Percentiles rank a stretch among this genome's conserved stretches.
Conservation (phyloP, 2,888 invertebrate genomes). For the Drosophila mimetica region DNA sequence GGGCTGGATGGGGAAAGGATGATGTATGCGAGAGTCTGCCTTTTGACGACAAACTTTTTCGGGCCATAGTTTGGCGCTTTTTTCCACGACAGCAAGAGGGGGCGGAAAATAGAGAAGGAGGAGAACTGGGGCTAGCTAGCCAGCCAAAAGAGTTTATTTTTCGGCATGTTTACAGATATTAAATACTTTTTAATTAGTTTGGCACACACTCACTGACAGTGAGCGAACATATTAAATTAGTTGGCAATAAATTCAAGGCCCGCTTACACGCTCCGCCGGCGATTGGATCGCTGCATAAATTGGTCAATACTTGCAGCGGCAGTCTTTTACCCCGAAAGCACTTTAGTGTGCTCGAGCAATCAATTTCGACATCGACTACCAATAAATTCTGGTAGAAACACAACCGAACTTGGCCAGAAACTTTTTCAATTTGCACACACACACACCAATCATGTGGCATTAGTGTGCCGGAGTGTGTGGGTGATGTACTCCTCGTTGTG, state of each 20-base stretch:
- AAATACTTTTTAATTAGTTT: slow-evolving; percentile 79
- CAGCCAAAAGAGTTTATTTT: slow-evolving; percentile 54
- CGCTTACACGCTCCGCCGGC: slow-evolving; percentile 25
- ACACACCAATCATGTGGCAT: slow-evolving; percentile 52
- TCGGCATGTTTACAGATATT: slow-evolving; percentile 74
- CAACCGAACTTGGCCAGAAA: slow-evolving; percentile 68
- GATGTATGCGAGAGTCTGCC: slow-evolving; percentile 33
- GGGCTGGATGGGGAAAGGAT: slow-evolving; percentile 19
- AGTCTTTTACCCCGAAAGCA: slow-evolving; percentile 13
- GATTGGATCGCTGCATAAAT: slow-evolving; percentile 47
- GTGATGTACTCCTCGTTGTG: background rate
- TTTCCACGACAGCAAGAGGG: background rate
- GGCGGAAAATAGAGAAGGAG: too few relatives aligned
- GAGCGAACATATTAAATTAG: slow-evolving; percentile 62
- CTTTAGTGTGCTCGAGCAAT: slow-evolving; percentile 24
- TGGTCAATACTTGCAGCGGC: slow-evolving; percentile 33
- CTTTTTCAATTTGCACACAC: slow-evolving; percentile 72
- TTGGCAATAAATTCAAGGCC: slow-evolving; percentile 40
- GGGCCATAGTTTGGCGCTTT: slow-evolving; percentile 41
- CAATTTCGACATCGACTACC: slow-evolving; percentile 56
- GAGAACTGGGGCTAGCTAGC: slow-evolving; percentile 10
- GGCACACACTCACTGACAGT: slow-evolving; percentile 60
- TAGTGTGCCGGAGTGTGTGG: slow-evolving; percentile 45
- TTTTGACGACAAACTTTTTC: slow-evolving; percentile 63
- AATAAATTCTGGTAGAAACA: slow-evolving; percentile 69